phyloP scores from a whole-genome alignment of 2,797 vertebrate genomes.

The Danio kyathit region DNA sequence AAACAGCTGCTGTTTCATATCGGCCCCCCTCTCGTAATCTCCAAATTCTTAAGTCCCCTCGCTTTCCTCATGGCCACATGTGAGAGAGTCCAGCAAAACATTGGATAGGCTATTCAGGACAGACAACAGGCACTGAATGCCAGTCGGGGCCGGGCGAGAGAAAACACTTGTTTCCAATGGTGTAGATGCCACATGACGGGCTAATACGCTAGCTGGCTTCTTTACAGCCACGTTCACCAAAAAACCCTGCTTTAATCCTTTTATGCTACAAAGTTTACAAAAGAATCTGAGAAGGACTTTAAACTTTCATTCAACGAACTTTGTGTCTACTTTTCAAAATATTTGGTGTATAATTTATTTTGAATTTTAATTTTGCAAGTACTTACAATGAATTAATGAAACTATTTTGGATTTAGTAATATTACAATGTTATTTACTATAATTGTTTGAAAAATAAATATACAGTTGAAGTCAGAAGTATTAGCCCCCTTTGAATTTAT shows the following conservation, averaged over 20 bases:
- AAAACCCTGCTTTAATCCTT: slow-evolving; percentile 65
- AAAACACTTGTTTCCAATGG: slow-evolving; percentile 74
- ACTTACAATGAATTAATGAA: too few relatives aligned
- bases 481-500: too few relatives aligned
- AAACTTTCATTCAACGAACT: slow-evolving; percentile 22
- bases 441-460: background rate
- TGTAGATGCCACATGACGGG: slow-evolving; percentile 78
- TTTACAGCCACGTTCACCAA: slow-evolving; percentile 55
- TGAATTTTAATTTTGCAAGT: too few relatives aligned
- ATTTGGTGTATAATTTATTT: background rate
- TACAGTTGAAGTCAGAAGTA: too few relatives aligned
- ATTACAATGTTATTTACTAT: too few relatives aligned
- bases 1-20: slow-evolving; percentile 83
- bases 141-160: slow-evolving; percentile 72
- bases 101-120: slow-evolving; percentile 80
- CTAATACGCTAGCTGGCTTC: slow-evolving; percentile 73
- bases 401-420: too few relatives aligned
- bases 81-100: slow-evolving; percentile 76
- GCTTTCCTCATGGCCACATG: slow-evolving; percentile 69
- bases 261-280: slow-evolving; percentile 72
- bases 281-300: background rate
- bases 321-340: background rate
- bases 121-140: slow-evolving; percentile 79
- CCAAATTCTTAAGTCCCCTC: slow-evolving; percentile 79
- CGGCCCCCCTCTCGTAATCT: slow-evolving; percentile 77